phyloP scores from a whole-genome alignment of 2,888 invertebrate species.

The Carpatolechia fugitivella region DNA sequence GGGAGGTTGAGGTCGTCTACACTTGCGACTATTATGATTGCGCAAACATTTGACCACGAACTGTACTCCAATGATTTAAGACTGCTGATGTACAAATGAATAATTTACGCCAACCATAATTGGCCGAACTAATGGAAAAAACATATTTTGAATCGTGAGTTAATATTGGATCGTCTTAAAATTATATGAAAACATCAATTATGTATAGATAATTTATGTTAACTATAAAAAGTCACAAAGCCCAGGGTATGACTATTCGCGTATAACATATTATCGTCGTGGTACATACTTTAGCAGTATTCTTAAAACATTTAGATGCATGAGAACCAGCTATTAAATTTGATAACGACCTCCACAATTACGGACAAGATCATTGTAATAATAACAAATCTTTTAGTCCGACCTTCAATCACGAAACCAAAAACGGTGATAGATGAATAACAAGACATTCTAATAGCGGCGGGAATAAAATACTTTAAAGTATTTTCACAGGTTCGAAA shows the following conservation, averaged over 20 bases:
- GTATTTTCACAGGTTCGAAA: conserved; percentile 30
- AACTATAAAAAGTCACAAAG: too few relatives aligned
- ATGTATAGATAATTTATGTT: too few relatives aligned
- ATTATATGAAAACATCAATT: too few relatives aligned
- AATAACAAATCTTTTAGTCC: conserved; percentile 32
- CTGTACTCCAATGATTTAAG: conserved; percentile 15
- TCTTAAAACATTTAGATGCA: conserved; percentile 13
- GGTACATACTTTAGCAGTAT: not conserved
- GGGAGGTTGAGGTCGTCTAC: conserved; percentile 26
- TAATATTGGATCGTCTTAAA: not conserved
- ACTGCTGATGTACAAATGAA: conserved; percentile 15
- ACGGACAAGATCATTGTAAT: conserved; percentile 36
- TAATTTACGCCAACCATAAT: conserved; percentile 1
- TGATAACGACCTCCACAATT: conserved; percentile 33
- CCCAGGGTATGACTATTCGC: too few relatives aligned
- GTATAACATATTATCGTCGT: not conserved
- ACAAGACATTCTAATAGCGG: conserved; percentile 12
- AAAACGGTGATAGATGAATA: conserved; percentile 4
- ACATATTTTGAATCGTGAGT: not conserved
- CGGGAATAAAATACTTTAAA: not conserved
- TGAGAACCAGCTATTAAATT: conserved; percentile 31
- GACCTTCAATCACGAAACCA: conserved; percentile 23
- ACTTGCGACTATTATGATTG: conserved; percentile 23
- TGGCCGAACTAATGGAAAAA: not conserved
- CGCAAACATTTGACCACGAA: conserved; percentile 20